Evolutionary conservation across 2,113 vertebrate genomes (phyloP).

Genomic region (Callorhinus ursinus): DNA sequence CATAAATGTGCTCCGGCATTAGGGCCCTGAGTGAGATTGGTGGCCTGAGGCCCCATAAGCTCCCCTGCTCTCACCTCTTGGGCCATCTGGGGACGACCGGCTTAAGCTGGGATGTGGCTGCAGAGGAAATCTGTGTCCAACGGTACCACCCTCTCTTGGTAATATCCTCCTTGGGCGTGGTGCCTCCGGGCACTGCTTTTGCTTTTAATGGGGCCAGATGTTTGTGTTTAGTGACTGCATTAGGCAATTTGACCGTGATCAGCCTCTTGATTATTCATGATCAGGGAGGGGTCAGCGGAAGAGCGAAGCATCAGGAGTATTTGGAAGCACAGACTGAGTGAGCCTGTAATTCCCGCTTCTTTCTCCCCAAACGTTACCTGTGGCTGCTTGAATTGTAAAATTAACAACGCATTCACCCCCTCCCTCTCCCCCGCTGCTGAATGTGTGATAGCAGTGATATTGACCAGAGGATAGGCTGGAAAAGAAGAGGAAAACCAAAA

Average conservation of each 20-base stretch:
- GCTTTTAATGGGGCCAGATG: not conserved
- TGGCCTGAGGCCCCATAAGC: not conserved
- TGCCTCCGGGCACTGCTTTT: not conserved
- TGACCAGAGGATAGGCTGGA: not conserved
- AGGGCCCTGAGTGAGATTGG: not conserved
- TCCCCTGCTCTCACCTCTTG: not conserved
- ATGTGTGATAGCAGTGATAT: fast-evolving
- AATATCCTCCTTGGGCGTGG: not conserved
- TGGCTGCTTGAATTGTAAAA: not conserved
- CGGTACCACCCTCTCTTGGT: not conserved
- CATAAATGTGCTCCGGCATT: not conserved
- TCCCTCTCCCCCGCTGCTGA: not conserved
- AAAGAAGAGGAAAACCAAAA: not conserved
- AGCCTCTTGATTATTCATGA: not conserved
- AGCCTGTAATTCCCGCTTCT: not conserved
- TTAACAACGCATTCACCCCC: fast-evolving
- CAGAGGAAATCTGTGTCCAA: not conserved
- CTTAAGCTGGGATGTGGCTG: not conserved
- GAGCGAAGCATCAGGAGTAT: not conserved
- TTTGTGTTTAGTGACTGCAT: not conserved
- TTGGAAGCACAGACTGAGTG: not conserved
- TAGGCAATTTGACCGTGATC: not conserved
- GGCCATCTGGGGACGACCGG: fast-evolving
- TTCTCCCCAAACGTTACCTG: not conserved
- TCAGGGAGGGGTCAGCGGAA: not conserved